phyloP scores from a whole-genome alignment of 1,140 invertebrate species.

The Drosophila bipectinata region DNA sequence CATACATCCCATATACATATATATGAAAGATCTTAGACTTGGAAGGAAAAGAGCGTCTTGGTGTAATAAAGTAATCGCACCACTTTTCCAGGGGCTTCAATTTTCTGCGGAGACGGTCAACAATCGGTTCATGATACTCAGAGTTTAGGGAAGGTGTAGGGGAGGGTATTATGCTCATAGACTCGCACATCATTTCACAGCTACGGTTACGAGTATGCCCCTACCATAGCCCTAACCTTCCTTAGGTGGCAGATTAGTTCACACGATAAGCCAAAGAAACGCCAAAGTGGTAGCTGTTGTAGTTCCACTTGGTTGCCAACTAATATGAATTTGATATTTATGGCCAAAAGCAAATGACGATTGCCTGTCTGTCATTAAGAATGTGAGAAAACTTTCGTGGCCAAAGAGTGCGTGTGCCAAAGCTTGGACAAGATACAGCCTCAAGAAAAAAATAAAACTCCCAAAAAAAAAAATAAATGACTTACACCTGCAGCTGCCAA shows the following conservation, averaged over 20 bases:
- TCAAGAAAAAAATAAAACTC: no score
- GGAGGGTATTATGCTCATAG: constrained; percentile 64
- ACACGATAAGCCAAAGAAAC: constrained; percentile 73
- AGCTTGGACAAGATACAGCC: neutral
- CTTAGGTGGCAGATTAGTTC: constrained; percentile 65
- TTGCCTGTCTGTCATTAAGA: constrained; percentile 36
- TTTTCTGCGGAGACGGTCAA: constrained; percentile 52
- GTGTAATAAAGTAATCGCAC: constrained; percentile 72
- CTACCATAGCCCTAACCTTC: no score
- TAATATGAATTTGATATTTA: constrained; percentile 67
- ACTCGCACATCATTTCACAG: constrained; percentile 75
- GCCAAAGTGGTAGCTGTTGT: constrained; percentile 26
- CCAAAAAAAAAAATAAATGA: no score
- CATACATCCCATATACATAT: neutral
- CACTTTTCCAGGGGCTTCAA: constrained; percentile 68
- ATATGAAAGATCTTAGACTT: neutral
- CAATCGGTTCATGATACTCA: constrained; percentile 62
- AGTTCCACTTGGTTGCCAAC: constrained; percentile 67
- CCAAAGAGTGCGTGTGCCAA: constrained; percentile 13
- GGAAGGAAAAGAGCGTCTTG: constrained; percentile 29
- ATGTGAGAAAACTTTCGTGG: constrained; percentile 39
- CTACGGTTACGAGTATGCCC: constrained; percentile 15
- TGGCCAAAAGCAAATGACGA: constrained; percentile 45
- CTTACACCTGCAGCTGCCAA: constrained; percentile 8
- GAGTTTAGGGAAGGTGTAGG: neutral